Evolutionary conservation across 2,797 vertebrate genomes (phyloP).

Genomic region (Picus viridis): DNA sequence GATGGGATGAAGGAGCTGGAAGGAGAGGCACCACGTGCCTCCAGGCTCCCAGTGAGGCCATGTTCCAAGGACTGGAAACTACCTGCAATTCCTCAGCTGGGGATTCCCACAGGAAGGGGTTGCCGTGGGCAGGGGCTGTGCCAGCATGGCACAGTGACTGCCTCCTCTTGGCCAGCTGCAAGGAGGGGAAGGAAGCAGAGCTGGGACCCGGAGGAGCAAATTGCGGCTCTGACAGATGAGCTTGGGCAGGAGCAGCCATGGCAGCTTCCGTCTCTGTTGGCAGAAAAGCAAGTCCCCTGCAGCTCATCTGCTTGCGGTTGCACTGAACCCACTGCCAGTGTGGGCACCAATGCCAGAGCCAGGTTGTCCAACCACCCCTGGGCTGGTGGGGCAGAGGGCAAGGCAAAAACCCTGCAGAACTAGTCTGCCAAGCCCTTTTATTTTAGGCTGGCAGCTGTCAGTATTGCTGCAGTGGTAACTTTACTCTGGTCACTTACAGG

Average conservation of each 20-base stretch:
- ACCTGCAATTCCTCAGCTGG: not conserved
- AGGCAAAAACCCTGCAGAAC: not conserved
- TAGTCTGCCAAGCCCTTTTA: not conserved
- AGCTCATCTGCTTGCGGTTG: not conserved
- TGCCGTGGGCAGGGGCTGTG: not conserved
- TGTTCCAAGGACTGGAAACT: not conserved
- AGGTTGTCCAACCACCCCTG: rapidly evolving
- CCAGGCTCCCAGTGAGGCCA: not conserved
- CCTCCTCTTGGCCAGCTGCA: not conserved
- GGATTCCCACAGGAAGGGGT: not conserved
- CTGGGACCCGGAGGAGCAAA: not conserved
- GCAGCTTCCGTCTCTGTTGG: not conserved
- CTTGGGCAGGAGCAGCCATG: not conserved
- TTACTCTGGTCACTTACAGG: not conserved
- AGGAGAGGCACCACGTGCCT: not conserved
- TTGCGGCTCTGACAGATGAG: not conserved
- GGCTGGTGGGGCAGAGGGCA: not conserved
- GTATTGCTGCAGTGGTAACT: not conserved
- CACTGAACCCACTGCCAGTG: not conserved
- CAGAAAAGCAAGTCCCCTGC: not conserved
- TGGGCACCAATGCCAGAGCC: not conserved
- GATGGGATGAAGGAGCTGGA: not conserved
- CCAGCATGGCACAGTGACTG: rapidly evolving
- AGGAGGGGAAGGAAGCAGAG: not conserved
- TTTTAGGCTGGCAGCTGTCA: not conserved